Conservation (phyloP, 2,113 vertebrate species). For the Garra rufa region DNA sequence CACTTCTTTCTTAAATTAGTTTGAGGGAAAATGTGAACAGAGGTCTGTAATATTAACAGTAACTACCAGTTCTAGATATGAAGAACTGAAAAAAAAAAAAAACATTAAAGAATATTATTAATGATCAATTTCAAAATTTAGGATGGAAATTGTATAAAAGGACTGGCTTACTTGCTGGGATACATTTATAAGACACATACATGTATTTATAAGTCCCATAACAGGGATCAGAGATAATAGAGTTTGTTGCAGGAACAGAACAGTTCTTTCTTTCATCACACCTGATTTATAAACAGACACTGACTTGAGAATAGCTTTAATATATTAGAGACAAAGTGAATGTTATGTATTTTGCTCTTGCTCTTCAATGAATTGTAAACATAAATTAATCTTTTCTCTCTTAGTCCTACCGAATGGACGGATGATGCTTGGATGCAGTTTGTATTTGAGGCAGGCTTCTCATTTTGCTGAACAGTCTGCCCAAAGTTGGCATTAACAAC, state of each 20-base stretch:
- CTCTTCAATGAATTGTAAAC: not conserved
- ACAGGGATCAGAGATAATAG: slow-evolving; percentile 28
- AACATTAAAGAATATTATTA: not conserved
- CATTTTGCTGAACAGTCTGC: not conserved
- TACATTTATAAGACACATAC: slow-evolving; percentile 1
- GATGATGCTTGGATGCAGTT: not conserved
- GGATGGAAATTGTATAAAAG: not conserved
- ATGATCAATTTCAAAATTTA: not conserved
- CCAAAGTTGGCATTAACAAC: not conserved
- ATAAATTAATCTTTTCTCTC: not conserved
- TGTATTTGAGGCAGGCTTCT: not conserved
- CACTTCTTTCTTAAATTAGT: slow-evolving; percentile 1
- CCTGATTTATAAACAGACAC: not conserved
- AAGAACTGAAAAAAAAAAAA: not conserved
- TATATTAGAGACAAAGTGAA: not conserved
- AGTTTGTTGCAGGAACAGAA: not conserved
- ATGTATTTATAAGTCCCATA: slow-evolving; percentile 16
- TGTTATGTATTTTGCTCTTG: not conserved
- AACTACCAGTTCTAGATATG: not conserved
- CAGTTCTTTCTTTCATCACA: slow-evolving; percentile 16
- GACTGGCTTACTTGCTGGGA: not conserved
- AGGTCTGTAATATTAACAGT: not conserved
- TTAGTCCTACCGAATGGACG: not conserved
- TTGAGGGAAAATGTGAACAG: not conserved
- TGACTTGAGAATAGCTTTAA: not conserved